Base-by-base conservation (phyloP, 2,113 vertebrate genomes). In the Harpagus bidentatus region DNA sequence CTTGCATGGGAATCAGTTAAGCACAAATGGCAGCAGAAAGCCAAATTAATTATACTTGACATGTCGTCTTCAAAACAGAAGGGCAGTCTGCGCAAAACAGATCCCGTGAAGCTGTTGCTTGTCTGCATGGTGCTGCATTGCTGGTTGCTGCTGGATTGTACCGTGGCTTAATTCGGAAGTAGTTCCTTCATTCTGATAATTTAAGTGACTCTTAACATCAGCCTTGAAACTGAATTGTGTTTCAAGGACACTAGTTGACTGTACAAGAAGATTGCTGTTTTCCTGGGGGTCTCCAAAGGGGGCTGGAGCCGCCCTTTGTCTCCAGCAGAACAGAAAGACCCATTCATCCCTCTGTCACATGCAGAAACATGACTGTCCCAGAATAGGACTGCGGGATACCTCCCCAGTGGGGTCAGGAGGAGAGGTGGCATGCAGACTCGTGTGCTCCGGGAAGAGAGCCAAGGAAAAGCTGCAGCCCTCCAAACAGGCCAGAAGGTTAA, bases 291-390 rank as follows among this genome's bases (percentile, higher is more conserved):
- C 73, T 90, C 79, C 0, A 2, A 47, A 52, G 58, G 89, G 82
- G 93, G 17, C 14, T 55, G 83, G 69, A 82, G 80, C 56, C 2
- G 0, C 13, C 18, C 74, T 69, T 81, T 77, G 78, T 87, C 56
- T 42, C 66, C 3, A 5, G 43, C 53, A 43, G 85, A 38, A 96
- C 87, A 96, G 66, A 90, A 58, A 42, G 73, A 18, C 32, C 58
- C 93, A 91, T 97, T 97, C 82, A 97, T 90, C 36, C 5, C 81
- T 22, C 77, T 40, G 89, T 94, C 96, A 96, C 84, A 25, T 96
- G 97, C 86, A 76, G 78, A 52, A 92, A 89, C 8, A 32, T 97
- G 96, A 95, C 94, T 43, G 74, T 69, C 93, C 89, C 94, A 50
- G 74, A 81, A 95, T 34, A 81, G 96, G 86, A 28, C 65, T 48